phyloP scores from a whole-genome alignment of 2,797 vertebrate species.

The Micromesistius poutassou region DNA sequence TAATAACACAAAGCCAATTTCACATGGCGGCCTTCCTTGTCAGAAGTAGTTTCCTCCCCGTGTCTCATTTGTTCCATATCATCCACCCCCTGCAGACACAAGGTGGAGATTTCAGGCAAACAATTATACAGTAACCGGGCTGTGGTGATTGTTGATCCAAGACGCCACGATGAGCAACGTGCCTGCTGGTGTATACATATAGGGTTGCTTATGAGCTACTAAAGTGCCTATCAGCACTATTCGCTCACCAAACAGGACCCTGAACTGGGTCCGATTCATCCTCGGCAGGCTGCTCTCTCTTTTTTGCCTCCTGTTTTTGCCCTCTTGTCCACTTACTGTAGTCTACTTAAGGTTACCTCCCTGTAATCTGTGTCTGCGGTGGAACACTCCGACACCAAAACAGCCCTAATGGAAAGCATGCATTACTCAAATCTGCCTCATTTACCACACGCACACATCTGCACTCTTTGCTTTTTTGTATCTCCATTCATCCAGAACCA shows the following conservation, averaged over 20 bases:
- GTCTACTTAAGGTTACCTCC: not conserved
- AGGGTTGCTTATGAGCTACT: not conserved
- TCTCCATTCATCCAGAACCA: constrained; percentile 17
- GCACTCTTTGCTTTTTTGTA: not conserved
- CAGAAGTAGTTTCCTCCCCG: not conserved
- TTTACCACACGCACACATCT: constrained; percentile 2
- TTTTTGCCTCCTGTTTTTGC: not conserved
- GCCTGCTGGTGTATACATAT: not conserved
- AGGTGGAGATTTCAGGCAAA: constrained; percentile 1
- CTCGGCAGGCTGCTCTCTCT: not conserved
- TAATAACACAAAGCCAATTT: constrained; percentile 4
- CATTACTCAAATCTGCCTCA: not conserved
- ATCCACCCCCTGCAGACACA: not conserved
- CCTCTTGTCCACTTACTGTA: not conserved
- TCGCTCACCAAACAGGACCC: not conserved
- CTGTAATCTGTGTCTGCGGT: not conserved
- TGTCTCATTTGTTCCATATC: not conserved
- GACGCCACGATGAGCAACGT: not conserved
- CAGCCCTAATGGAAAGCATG: not conserved
- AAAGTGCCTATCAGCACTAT: not conserved
- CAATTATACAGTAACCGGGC: no score
- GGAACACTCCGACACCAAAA: not conserved
- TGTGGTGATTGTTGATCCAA: not conserved
- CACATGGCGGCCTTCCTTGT: not conserved
- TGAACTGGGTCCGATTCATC: not conserved